Conservation (phyloP, 2,797 vertebrate genomes). For the Masticophis lateralis region DNA sequence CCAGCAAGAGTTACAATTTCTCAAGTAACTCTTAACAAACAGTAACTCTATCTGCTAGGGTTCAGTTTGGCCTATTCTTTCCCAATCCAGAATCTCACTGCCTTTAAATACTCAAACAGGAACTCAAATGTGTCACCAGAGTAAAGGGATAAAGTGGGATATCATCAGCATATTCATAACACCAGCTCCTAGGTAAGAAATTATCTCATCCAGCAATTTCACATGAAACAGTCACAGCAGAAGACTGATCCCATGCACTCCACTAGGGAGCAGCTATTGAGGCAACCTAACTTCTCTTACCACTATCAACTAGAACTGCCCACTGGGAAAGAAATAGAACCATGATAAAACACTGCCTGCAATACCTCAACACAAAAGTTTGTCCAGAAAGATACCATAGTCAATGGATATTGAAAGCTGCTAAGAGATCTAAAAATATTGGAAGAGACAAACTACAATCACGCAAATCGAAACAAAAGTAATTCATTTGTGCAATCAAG, state of each 20-base stretch:
- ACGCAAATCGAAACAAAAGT: not conserved
- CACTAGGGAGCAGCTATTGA: not conserved
- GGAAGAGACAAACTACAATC: not conserved
- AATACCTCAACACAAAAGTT: not conserved
- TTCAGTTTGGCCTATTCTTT: not conserved
- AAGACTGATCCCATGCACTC: not conserved
- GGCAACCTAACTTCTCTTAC: not conserved
- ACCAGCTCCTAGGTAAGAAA: not conserved
- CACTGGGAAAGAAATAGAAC: not conserved
- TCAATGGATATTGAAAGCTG: not conserved
- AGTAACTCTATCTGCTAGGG: not conserved
- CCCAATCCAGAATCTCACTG: not conserved
- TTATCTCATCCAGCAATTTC: not conserved
- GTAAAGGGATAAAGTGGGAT: not conserved
- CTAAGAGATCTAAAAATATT: not conserved
- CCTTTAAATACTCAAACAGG: not conserved
- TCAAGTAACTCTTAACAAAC: not conserved
- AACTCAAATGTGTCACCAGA: not conserved
- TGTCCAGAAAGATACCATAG: not conserved
- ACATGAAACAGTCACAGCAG: not conserved
- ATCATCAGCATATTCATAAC: not conserved
- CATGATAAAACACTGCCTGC: not conserved
- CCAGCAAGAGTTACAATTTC: not conserved
- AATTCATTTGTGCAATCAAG: not conserved
- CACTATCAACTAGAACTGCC: not conserved